These are phyloP conservation scores for Pristionchus entomophagus DNA, from an alignment of 2,888 invertebrate genomes.

Conservation along the genomic window DNA sequence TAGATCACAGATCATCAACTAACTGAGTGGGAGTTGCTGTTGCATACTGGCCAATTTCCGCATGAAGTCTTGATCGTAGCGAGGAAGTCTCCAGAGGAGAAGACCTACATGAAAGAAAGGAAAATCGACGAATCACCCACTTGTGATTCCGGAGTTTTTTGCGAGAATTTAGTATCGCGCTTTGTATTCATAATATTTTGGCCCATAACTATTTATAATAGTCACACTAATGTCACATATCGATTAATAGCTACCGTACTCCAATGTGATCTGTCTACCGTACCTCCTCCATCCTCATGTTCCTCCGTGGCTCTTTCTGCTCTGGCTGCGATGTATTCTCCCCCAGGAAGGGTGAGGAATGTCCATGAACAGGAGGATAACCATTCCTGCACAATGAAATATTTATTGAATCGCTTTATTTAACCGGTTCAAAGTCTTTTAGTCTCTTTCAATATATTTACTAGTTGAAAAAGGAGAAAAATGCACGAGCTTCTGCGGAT, in stretches of 20 bases:
- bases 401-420: no score
- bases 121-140: no score
- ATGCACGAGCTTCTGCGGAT: no score
- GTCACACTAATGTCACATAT: no score
- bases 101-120: slow-evolving; percentile 47
- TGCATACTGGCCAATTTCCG: slow-evolving; percentile 52
- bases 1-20: slow-evolving; percentile 36
- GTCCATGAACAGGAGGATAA: slow-evolving; percentile 1
- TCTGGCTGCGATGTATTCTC: slow-evolving; percentile 13
- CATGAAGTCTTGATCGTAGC: slow-evolving; percentile 62
- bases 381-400: slow-evolving; percentile 38
- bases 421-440: no score
- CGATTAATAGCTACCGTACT: no score
- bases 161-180: no score
- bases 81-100: slow-evolving; percentile 61
- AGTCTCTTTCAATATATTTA: no score
- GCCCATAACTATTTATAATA: no score
- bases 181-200: no score
- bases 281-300: slow-evolving; percentile 21
- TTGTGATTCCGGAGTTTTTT: no score
- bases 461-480: no score
- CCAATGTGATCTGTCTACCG: not conserved
- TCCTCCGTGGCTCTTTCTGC: slow-evolving; percentile 16
- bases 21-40: slow-evolving; percentile 59
- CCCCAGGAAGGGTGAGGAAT: slow-evolving; percentile 12